Evolutionary conservation across 1,140 invertebrate genomes (phyloP), one percentile per base, ranked within the genome.

Genomic region (Brachionus rotundiformis): DNA sequence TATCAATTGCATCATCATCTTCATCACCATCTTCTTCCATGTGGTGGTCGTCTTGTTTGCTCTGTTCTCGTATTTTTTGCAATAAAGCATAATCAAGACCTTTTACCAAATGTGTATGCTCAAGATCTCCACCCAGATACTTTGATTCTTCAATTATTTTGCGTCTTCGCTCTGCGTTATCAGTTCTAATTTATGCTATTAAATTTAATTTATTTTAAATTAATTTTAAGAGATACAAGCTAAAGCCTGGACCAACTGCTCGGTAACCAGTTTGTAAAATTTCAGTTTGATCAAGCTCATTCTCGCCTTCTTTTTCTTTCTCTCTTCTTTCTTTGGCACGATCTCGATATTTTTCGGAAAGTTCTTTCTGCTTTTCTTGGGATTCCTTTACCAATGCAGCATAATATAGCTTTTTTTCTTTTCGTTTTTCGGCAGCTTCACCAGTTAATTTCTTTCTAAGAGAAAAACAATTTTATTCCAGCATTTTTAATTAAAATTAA

Each of bases 81-180:
- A 99, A 88, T n/a, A 99, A 88, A 6, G 97, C 97, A 90, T 98
- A 99, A 92, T 99, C 98, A 8, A 99, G 90, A 88, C 98, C 98
- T 90, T 99, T 99, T 75, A 99, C 97, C 90, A 99, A 96, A 89
- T 99, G 98, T 88, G 98, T 99, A 85, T 99, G 97, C 84, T 98
- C 96, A 93, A 99, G 98, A 88, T 99, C 98, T 92, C 98, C 98
- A 86, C 98, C 98, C 89, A 99, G 93, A 89, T 96, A 99, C 89
- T 99, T 99, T 0, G 97, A 99, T 88, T 99, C 96, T 88, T 98
- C 95, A 86, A 99, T 99, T 89, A 97, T 92, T 86, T 98, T 94
- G 39, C 95, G 91, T 47, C 96, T 90, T 59, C 95, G 90, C 88
- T 98, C 95, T n/a, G 96, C 96, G 33, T 95, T 95, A 90, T 86